phyloP scores from a whole-genome alignment of 2,797 vertebrate species.

The Rhynchotus rufescens region DNA sequence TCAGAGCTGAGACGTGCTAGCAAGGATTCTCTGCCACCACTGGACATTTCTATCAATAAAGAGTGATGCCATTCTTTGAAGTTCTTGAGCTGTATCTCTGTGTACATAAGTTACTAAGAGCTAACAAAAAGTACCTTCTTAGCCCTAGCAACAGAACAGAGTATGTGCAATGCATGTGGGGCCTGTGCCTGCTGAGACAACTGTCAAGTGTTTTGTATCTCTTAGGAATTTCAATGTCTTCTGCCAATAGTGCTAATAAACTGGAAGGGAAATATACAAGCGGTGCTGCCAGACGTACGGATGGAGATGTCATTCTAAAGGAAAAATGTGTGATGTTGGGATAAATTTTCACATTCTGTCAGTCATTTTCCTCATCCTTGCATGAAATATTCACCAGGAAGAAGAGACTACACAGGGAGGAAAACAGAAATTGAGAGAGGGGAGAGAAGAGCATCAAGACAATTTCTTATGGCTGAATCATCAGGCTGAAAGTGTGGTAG shows the following conservation, averaged over 20 bases:
- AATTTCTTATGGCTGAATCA: background rate
- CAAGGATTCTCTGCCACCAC: background rate
- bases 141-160: background rate
- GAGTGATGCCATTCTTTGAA: background rate
- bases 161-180: background rate
- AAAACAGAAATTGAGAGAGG: background rate
- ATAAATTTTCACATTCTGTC: conserved; percentile 16
- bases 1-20: background rate
- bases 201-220: background rate
- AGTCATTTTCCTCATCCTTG: background rate
- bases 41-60: background rate
- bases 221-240: background rate
- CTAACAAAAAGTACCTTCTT: background rate
- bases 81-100: background rate
- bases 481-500: background rate
- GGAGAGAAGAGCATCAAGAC: background rate
- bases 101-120: background rate
- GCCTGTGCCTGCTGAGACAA: conserved; percentile 12
- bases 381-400: background rate
- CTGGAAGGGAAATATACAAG: conserved; percentile 6
- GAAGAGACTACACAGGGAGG: background rate
- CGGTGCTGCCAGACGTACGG: background rate
- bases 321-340: background rate
- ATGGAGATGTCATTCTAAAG: conserved; percentile 1
- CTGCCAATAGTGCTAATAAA: conserved; percentile 18